These are phyloP conservation scores for Brevimyrus niger DNA, from an alignment of 2,113 vertebrate species.

Conservation along the genomic window DNA sequence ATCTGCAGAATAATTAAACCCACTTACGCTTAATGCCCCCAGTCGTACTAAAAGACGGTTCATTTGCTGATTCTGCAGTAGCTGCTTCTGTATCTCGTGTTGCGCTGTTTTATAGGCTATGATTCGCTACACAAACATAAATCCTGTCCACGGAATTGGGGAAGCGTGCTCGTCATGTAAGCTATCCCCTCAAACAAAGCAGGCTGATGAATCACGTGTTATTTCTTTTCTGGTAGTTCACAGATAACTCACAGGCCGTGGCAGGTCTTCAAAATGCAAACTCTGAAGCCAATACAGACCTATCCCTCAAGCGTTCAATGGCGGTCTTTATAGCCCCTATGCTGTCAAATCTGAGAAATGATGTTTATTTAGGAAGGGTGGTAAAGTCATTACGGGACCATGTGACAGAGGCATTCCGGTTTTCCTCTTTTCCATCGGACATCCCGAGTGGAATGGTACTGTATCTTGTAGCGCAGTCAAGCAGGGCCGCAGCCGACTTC, in stretches of 20 bases:
- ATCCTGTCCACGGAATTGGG: neutral
- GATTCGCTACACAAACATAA: neutral
- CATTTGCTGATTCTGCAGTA: neutral
- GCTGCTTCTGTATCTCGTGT: neutral
- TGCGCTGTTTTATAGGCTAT: neutral
- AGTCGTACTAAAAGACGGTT: neutral
- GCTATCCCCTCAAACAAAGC: neutral
- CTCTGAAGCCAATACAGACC: neutral
- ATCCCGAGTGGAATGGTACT: neutral
- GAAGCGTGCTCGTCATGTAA: neutral
- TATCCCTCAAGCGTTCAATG: neutral
- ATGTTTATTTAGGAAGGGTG: conserved; percentile 14
- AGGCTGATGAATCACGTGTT: neutral
- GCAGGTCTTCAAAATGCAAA: neutral
- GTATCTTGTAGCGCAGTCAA: conserved; percentile 9
- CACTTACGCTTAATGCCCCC: neutral
- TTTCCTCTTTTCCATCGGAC: neutral
- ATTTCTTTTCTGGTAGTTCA: neutral
- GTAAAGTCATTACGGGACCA: conserved; percentile 26
- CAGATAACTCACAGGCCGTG: neutral
- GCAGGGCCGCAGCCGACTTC: neutral
- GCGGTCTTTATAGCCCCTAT: neutral
- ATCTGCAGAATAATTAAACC: neutral
- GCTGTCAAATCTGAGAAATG: neutral
- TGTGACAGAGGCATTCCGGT: conserved; percentile 15